Percentiles rank a stretch among this genome's conserved stretches.
These are phyloP conservation scores for Ictalurus punctatus DNA, from an alignment of 2,113 vertebrate genomes.

Conservation along the genomic window DNA sequence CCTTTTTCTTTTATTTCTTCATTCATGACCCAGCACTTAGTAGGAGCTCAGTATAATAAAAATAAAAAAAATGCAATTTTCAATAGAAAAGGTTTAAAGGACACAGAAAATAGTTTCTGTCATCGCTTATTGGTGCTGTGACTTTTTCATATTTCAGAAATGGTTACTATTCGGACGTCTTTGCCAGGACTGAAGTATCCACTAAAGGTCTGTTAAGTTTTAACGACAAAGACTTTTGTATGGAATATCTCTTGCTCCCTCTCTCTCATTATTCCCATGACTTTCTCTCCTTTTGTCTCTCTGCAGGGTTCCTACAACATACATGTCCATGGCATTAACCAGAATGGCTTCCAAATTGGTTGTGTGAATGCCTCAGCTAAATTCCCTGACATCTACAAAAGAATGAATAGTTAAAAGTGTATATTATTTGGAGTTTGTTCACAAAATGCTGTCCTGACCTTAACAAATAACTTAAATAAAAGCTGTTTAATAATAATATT, in stretches of 20 bases:
- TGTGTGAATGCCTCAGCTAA: constrained; percentile 29
- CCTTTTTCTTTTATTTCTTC: neutral
- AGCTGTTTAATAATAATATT: neutral
- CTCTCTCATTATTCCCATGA: neutral
- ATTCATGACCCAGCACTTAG: neutral
- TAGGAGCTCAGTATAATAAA: neutral
- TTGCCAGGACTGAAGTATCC: neutral
- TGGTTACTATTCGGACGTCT: neutral
- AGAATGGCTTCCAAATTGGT: constrained; percentile 39
- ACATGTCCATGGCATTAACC: constrained; percentile 6
- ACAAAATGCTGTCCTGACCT: neutral
- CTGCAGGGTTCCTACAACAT: constrained; percentile 27
- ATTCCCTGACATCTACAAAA: constrained; percentile 4
- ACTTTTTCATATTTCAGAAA: constrained; percentile 15
- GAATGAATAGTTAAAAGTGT: neutral
- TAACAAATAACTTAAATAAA: neutral
- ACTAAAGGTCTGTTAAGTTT: constrained; percentile 23
- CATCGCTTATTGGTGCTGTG: neutral
- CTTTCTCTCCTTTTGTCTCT: neutral
- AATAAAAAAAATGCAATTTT: neutral
- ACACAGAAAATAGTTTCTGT: neutral
- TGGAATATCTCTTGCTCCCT: too few relatives aligned
- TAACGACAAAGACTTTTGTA: neutral
- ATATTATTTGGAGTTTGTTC: neutral
- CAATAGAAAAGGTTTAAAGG: neutral